Percentiles rank a stretch among this genome's conserved stretches.
Conservation (phyloP, 2,888 invertebrate species). For the Yponomeuta sedellus region DNA sequence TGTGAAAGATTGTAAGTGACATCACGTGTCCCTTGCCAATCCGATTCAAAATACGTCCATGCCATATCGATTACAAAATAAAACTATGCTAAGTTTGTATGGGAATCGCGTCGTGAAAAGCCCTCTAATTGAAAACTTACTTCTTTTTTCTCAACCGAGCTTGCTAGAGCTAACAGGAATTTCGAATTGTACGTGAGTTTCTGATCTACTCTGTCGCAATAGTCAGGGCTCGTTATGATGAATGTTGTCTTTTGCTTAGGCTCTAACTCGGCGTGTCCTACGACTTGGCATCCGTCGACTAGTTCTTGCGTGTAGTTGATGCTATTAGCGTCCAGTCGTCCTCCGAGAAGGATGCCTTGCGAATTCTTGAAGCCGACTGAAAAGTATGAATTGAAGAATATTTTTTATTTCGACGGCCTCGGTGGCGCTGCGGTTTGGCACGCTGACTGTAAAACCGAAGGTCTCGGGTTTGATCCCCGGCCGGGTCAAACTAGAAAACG, state of each 20-base stretch:
- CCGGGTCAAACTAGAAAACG: no score
- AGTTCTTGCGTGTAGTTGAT: constrained; percentile 59
- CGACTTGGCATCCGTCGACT: constrained; percentile 52
- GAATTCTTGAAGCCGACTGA: not conserved
- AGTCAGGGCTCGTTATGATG: constrained; percentile 57
- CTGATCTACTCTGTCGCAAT: constrained; percentile 57
- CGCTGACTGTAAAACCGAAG: no score
- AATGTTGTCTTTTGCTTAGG: constrained; percentile 50
- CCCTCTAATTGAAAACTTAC: not conserved
- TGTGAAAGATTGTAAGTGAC: no score
- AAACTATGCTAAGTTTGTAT: no score
- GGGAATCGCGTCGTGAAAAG: no score
- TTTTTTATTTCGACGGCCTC: no score
- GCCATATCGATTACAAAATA: no score
- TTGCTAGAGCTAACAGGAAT: constrained; percentile 47
- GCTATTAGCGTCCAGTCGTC: constrained; percentile 54
- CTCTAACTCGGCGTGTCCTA: constrained; percentile 33
- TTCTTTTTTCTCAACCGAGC: constrained; percentile 54
- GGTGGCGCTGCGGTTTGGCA: no score
- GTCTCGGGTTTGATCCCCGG: no score
- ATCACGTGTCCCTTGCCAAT: no score
- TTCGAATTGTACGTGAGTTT: constrained; percentile 61
- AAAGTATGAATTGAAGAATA: not conserved
- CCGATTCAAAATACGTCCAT: no score
- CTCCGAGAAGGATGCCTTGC: constrained; percentile 51